Conservation (phyloP, 1,140 invertebrate genomes). For the Panagrolaimus sp. region DNA sequence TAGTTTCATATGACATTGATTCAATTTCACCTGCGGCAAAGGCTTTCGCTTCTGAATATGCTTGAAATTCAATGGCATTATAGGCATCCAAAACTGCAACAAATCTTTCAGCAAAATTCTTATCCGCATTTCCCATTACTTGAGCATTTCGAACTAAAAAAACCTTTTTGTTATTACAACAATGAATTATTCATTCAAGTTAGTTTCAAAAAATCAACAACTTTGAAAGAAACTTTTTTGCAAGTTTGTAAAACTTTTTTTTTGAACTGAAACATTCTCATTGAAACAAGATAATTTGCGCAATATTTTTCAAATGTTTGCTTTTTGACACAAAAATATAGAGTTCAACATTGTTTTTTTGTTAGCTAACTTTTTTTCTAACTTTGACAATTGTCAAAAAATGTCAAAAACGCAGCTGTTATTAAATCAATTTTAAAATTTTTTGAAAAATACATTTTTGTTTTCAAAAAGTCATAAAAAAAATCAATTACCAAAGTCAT, state of each 20-base stretch:
- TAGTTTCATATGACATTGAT: background rate
- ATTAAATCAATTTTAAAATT: background rate
- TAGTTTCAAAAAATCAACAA: slow-evolving; percentile 8
- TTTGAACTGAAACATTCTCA: background rate
- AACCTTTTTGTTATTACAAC: too few relatives aligned
- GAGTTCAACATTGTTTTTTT: background rate
- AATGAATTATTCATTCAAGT: too few relatives aligned
- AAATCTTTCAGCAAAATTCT: slow-evolving; percentile 24
- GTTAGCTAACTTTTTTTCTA: background rate
- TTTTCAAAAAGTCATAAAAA: too few relatives aligned
- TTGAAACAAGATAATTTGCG: background rate
- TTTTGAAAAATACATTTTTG: too few relatives aligned
- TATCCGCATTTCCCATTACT: slow-evolving; percentile 30
- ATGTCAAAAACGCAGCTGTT: background rate
- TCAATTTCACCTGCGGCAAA: background rate
- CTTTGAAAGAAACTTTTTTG: slow-evolving; percentile 3
- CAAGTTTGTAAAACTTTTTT: background rate
- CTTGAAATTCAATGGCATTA: background rate
- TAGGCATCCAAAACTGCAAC: slow-evolving; percentile 14
- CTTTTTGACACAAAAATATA: background rate
- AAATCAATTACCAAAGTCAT: too few relatives aligned
- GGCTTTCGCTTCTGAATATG: background rate
- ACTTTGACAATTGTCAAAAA: background rate
- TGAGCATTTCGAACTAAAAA: slow-evolving; percentile 44
- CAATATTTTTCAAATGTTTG: slow-evolving; percentile 3